phyloP scores from a whole-genome alignment of 2,888 invertebrate species.

The Mongoloraphidia duomilia region DNA sequence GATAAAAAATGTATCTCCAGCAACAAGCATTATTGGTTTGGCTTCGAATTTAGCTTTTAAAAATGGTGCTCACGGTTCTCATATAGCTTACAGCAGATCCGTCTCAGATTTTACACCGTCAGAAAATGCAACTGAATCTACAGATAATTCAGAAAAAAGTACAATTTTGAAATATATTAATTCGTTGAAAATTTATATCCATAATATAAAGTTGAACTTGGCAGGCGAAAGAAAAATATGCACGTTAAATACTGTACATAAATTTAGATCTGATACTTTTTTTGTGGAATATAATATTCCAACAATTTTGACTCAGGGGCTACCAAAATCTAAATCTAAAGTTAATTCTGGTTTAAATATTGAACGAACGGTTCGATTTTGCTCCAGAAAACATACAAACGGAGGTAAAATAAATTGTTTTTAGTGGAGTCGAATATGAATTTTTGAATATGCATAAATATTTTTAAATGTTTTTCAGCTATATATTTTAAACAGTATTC shows the following conservation, averaged over 20 bases:
- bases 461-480: conserved; percentile 20
- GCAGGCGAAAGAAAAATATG: conserved; percentile 29
- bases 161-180: conserved; percentile 25
- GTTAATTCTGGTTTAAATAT: conserved; percentile 24
- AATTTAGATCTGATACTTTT: conserved; percentile 24
- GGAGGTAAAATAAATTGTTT: conserved; percentile 22
- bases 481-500: conserved; percentile 32
- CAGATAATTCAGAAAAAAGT: not conserved
- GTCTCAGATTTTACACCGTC: no score
- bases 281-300: conserved; percentile 33
- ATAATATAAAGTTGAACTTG: conserved; percentile 29
- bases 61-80: not conserved
- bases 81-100: not conserved
- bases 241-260: conserved; percentile 15
- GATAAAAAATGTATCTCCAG: conserved; percentile 28
- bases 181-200: conserved; percentile 29
- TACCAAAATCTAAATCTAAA: conserved; percentile 23
- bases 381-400: conserved; percentile 28
- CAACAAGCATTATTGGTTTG: conserved; percentile 7
- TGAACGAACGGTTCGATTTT: conserved; percentile 24
- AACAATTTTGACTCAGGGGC: conserved; percentile 20
- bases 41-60: conserved; percentile 1
- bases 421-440: not conserved
- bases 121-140: not conserved
- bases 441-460: conserved; percentile 3